Conservation (phyloP, 2,797 vertebrate species). For the Steatocranus sp. region DNA sequence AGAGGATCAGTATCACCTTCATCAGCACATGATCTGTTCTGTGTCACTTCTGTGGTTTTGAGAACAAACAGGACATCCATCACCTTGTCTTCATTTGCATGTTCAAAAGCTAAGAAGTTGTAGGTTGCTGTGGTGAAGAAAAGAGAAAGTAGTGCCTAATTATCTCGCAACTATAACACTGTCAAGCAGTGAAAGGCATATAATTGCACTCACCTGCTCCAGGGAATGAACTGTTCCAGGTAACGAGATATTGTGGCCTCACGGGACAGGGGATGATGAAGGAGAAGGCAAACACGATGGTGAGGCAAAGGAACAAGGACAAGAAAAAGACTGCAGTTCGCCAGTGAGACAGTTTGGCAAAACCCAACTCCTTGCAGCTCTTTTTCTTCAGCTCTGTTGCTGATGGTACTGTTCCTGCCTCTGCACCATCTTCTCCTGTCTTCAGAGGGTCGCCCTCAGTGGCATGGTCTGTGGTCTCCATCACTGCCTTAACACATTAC, state of each 20-base stretch:
- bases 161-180: neutral
- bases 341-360: constrained; percentile 80
- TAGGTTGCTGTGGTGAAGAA: constrained; percentile 74
- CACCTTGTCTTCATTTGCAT: constrained; percentile 82
- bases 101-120: constrained; percentile 77
- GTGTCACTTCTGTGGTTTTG: constrained; percentile 57
- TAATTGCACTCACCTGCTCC: constrained; percentile 71
- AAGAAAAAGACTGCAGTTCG: constrained; percentile 86
- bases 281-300: constrained; percentile 89
- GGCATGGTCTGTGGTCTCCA: constrained; percentile 75
- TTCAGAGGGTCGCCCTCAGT: constrained; percentile 87
- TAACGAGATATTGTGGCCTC: constrained; percentile 73
- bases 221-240: constrained; percentile 76
- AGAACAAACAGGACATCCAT: constrained; percentile 85
- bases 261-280: constrained; percentile 93
- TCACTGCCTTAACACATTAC: constrained; percentile 57
- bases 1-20: constrained; percentile 66
- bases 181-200: neutral
- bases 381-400: constrained; percentile 61
- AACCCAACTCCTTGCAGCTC: constrained; percentile 46
- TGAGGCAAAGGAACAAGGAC: constrained; percentile 85
- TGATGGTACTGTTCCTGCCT: constrained; percentile 27
- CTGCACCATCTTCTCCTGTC: constrained; percentile 65
- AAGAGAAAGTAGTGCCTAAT: neutral
- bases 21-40: constrained; percentile 75